These are phyloP conservation scores for Caenorhabditis briggsae DNA, from an alignment of 1,140 invertebrate species.

Conservation along the genomic window DNA sequence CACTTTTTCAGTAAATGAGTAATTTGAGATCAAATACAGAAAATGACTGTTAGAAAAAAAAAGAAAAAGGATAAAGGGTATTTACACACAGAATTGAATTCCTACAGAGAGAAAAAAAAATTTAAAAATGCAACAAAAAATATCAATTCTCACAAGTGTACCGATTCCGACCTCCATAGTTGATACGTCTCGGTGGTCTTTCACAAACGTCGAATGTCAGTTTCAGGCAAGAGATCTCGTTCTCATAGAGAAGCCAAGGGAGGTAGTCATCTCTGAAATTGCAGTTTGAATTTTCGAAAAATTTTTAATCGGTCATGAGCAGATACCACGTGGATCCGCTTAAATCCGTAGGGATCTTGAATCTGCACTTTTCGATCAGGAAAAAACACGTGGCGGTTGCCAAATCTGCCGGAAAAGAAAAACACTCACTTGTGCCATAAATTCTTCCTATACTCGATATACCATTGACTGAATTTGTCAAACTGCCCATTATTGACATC, in stretches of 20 bases:
- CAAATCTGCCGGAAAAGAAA: too few relatives aligned
- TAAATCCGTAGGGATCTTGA: too few relatives aligned
- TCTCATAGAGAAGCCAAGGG: conserved; percentile 77
- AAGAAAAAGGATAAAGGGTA: background rate
- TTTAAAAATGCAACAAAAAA: background rate
- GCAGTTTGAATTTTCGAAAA: background rate
- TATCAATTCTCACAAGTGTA: conserved; percentile 72
- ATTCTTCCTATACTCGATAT: conserved; percentile 75
- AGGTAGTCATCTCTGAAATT: conserved; percentile 76
- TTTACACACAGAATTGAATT: conserved; percentile 12
- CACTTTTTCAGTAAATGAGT: conserved; percentile 2
- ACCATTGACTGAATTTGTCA: conserved; percentile 76
- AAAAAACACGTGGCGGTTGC: too few relatives aligned
- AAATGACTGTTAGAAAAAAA: background rate
- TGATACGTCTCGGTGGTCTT: conserved; percentile 68
- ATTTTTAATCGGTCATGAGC: background rate
- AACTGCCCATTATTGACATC: conserved; percentile 76
- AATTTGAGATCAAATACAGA: conserved; percentile 38
- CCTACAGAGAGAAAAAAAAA: background rate
- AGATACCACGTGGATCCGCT: background rate
- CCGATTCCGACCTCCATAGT: conserved; percentile 68
- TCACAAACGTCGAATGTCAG: conserved; percentile 78
- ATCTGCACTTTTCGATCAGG: too few relatives aligned
- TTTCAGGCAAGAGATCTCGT: conserved; percentile 76
- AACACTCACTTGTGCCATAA: conserved; percentile 73